Conservation (phyloP, 1,140 invertebrate genomes). For the Pachypeltis micranthus region DNA sequence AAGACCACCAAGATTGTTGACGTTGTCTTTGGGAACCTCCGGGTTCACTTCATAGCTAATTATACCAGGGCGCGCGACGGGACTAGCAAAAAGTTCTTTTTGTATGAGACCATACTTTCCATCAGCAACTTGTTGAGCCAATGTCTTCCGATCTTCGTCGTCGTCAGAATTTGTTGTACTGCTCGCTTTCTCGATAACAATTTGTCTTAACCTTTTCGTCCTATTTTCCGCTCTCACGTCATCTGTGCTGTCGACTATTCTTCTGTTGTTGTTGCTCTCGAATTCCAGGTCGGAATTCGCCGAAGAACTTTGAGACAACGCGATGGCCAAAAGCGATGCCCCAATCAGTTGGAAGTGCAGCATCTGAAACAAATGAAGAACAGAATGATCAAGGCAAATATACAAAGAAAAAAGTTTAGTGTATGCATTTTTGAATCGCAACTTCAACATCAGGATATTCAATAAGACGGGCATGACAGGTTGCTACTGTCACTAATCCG, state of each 20-base stretch:
- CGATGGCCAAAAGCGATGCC: background rate
- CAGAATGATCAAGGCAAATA: too few relatives aligned
- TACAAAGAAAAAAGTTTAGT: too few relatives aligned
- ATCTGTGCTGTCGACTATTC: background rate
- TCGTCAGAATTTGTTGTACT: slow-evolving; percentile 34
- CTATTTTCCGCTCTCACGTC: slow-evolving; percentile 10
- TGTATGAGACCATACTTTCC: slow-evolving; percentile 82
- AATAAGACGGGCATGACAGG: too few relatives aligned
- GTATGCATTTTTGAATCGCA: too few relatives aligned
- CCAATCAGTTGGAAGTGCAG: background rate
- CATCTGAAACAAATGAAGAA: slow-evolving; percentile 1
- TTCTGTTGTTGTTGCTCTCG: background rate
- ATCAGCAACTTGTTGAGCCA: slow-evolving; percentile 72
- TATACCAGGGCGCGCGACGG: slow-evolving; percentile 59
- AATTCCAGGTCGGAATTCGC: background rate
- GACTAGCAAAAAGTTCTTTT: slow-evolving; percentile 59
- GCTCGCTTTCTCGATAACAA: slow-evolving; percentile 13
- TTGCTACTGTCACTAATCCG: too few relatives aligned
- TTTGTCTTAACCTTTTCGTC: slow-evolving; percentile 22
- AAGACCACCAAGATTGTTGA: slow-evolving; percentile 64
- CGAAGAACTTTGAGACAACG: background rate
- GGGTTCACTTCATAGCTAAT: slow-evolving; percentile 64
- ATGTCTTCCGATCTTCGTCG: slow-evolving; percentile 66
- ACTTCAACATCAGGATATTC: too few relatives aligned
- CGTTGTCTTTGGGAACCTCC: slow-evolving; percentile 64